Base-by-base conservation (phyloP, 2,113 vertebrate genomes). In the Steatornis caripensis region DNA sequence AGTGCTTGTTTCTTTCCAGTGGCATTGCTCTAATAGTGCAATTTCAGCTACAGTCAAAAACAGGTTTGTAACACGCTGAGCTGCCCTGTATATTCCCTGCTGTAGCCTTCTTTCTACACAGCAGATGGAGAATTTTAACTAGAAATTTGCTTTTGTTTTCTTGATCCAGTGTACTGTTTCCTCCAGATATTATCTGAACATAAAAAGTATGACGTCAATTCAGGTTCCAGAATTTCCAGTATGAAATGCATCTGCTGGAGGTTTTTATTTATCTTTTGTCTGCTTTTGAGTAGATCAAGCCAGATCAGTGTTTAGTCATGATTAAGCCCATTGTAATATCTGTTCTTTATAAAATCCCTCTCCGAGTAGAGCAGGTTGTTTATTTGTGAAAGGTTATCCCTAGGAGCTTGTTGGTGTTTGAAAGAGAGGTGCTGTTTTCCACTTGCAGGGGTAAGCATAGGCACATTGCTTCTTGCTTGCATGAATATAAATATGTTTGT, bases 221-320 rank as follows among this genome's bases (percentile, higher is more conserved):
- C 74, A 87, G 21, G 75, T 91, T 95, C 95, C 93, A 95, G 90
- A 96, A 95, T 90, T 92, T 91, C 92, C 94, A 96, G 84, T 84
- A 82, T 95, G 86, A 90, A 97, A 96, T 95, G 90, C 87, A 91
- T 95, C 92, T 95, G 91, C 90, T 95, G 66, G 80, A 74, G 90
- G 49, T 87, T 94, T 96, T 93, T 93, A 96, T 94, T 96, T 96
- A 78, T 95, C 91, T 95, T 95, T 95, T 89, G 93, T 96, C 86
- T 81, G 88, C 88, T 91, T 95, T 92, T 78, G 68, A 76, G 92
- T 79, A 86, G 61, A 61, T 95, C 97, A 89, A 97, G 78, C 90
- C 95, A 95, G 88, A 95, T 95, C 91, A 76, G 86, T 94, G 49
- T 94, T 96, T 97, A 93, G 93, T 96, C 74, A 6, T 89, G 84